phyloP scores from a whole-genome alignment of 2,888 invertebrate genomes.

The Epicampocera succincta region DNA sequence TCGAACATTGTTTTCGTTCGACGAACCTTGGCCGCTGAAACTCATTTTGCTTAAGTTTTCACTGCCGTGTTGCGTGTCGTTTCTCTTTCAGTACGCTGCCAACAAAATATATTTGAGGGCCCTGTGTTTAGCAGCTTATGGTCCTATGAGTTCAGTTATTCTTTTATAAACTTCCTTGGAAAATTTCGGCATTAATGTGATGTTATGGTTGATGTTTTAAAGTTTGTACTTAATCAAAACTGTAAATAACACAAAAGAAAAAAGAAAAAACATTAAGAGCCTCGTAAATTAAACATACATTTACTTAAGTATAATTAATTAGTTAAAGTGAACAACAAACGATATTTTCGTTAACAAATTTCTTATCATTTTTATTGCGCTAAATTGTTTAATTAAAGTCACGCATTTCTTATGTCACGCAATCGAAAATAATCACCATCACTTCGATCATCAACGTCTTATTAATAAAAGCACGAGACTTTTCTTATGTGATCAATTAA shows the following conservation, averaged over 20 bases:
- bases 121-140: constrained; percentile 53
- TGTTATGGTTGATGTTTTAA: constrained; percentile 55
- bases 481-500: constrained; percentile 67
- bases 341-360: constrained; percentile 3
- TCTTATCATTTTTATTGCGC: constrained; percentile 49
- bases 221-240: constrained; percentile 57
- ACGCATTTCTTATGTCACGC: constrained; percentile 69
- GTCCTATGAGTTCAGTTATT: constrained; percentile 58
- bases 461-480: constrained; percentile 70
- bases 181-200: constrained; percentile 77
- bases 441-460: constrained; percentile 41
- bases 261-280: constrained; percentile 26
- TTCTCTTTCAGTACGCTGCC: constrained; percentile 20
- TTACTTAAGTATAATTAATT: neutral
- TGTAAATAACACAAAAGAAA: constrained; percentile 68
- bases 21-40: constrained; percentile 79
- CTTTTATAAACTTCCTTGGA: constrained; percentile 74
- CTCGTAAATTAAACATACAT: constrained; percentile 1
- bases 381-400: constrained; percentile 76
- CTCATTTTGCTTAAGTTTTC: constrained; percentile 72
- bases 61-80: neutral
- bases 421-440: constrained; percentile 43
- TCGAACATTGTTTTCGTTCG: constrained; percentile 83
- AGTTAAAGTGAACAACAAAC: no score
- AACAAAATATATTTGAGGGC: neutral